A percentile compares a stretch with the other conserved stretches of the same genome.
These are phyloP conservation scores for Campoplex nolae DNA, from an alignment of 2,888 invertebrate genomes.

Conservation along the genomic window DNA sequence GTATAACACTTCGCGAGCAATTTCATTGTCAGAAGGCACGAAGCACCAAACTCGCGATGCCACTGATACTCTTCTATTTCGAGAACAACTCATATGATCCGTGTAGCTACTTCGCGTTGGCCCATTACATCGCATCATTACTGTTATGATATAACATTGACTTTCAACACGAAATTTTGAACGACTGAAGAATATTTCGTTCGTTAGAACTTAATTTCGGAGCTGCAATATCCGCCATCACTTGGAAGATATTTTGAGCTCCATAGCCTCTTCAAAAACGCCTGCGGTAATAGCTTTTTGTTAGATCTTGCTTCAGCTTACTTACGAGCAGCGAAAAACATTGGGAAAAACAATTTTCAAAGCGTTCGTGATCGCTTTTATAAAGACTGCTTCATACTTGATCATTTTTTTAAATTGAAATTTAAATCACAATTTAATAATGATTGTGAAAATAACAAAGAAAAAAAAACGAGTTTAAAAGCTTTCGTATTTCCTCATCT, in stretches of 20 bases:
- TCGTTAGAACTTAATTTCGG: neutral
- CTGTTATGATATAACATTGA: slow-evolving; percentile 40
- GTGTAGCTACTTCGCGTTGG: slow-evolving; percentile 32
- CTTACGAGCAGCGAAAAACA: neutral
- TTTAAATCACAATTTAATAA: neutral
- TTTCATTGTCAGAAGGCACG: neutral
- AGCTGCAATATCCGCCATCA: neutral
- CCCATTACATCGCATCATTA: slow-evolving; percentile 22
- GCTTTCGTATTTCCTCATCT: slow-evolving; percentile 6
- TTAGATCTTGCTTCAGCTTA: neutral
- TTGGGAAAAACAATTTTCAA: neutral
- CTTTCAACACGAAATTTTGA: slow-evolving; percentile 25
- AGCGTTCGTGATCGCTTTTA: neutral
- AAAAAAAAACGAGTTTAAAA: neutral
- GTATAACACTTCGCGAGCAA: neutral
- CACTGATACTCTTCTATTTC: slow-evolving; percentile 59
- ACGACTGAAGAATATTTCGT: neutral
- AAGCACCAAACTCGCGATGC: slow-evolving; percentile 25
- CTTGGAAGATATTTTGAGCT: slow-evolving; percentile 30
- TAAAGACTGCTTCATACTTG: neutral
- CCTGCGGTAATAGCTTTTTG: neutral
- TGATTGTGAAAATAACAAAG: neutral
- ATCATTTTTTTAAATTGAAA: neutral
- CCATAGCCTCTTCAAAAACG: slow-evolving; percentile 9
- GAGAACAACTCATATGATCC: slow-evolving; percentile 60